A percentile compares a stretch with the other conserved stretches of the same genome.
Evolutionary conservation across 1,140 invertebrate species (phyloP).

Genomic region (Heterodera carotae): DNA sequence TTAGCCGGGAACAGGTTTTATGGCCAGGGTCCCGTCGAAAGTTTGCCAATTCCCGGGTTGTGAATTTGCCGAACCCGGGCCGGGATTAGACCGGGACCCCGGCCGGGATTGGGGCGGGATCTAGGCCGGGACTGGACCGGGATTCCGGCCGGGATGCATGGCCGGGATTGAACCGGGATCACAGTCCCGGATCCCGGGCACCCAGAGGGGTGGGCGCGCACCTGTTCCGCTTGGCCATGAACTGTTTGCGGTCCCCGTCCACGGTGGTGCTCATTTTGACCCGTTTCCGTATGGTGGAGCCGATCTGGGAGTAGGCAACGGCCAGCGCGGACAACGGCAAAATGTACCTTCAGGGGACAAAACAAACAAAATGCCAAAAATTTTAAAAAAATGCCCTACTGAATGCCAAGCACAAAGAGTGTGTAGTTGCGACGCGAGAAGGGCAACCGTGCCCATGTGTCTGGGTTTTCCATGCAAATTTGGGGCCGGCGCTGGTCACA

Average conservation of each 20-base stretch:
- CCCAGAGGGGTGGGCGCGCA: too few species aligned
- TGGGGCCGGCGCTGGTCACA: conserved; percentile 53
- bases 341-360: conserved; percentile 36
- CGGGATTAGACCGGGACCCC: too few species aligned
- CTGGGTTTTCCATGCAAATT: conserved; percentile 58
- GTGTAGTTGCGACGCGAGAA: conserved; percentile 61
- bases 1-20: too few species aligned
- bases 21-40: too few species aligned
- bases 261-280: conserved; percentile 54
- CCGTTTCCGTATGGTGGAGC: conserved; percentile 59
- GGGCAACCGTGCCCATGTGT: conserved; percentile 54
- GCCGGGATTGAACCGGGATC: too few species aligned
- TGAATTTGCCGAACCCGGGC: too few species aligned
- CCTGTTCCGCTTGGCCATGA: conserved; percentile 44
- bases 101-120: too few species aligned
- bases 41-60: too few species aligned
- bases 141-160: too few species aligned
- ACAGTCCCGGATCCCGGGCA: too few species aligned
- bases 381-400: conserved; percentile 36
- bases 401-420: conserved; percentile 58
- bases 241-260: conserved; percentile 42
- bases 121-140: too few species aligned
- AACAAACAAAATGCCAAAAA: conserved; percentile 6
- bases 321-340: conserved; percentile 58
- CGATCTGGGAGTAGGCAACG: conserved; percentile 64